Percentiles rank a stretch among this genome's conserved stretches.
Conservation (phyloP, 2,113 vertebrate species). For the Oryzias javanicus region DNA sequence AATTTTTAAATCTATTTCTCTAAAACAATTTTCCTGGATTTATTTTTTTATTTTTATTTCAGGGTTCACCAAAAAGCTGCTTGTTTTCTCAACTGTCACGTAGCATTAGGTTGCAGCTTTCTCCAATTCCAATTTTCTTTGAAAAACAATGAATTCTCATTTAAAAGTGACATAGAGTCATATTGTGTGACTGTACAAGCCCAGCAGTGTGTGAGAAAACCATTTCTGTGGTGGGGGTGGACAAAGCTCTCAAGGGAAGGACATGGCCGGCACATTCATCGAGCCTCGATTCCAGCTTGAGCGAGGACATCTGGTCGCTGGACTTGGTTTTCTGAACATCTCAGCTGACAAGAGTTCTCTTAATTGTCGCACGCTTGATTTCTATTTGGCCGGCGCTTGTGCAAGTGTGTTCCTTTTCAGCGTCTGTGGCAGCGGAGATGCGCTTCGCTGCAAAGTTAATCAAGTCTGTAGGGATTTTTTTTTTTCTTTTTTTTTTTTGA, state of each 20-base stretch:
- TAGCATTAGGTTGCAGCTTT: conserved; percentile 44
- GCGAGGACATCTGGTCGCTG: conserved; percentile 60
- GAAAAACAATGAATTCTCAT: conserved; percentile 28
- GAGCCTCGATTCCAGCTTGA: conserved; percentile 47
- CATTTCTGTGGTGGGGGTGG: neutral
- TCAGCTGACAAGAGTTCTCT: conserved; percentile 25
- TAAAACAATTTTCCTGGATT: neutral
- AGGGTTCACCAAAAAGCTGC: too few species aligned
- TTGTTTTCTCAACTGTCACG: neutral
- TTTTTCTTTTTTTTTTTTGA: neutral
- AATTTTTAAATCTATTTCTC: too few species aligned
- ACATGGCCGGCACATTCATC: conserved; percentile 26
- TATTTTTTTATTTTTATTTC: conserved; percentile 30
- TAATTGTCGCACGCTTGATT: conserved; percentile 24
- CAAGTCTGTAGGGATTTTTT: conserved; percentile 4
- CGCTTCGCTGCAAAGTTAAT: conserved; percentile 9
- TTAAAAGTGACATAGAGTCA: conserved; percentile 35
- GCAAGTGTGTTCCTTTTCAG: conserved; percentile 41
- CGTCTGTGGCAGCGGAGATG: conserved; percentile 25
- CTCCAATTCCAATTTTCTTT: conserved; percentile 1
- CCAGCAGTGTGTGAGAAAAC: conserved; percentile 48
- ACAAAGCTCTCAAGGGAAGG: conserved; percentile 19
- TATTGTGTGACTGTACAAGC: conserved; percentile 34
- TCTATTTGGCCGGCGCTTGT: conserved; percentile 34
- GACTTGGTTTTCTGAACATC: conserved; percentile 39